Evolutionary conservation across 2,113 vertebrate species (phyloP).

Genomic region (Microtus montanus): DNA sequence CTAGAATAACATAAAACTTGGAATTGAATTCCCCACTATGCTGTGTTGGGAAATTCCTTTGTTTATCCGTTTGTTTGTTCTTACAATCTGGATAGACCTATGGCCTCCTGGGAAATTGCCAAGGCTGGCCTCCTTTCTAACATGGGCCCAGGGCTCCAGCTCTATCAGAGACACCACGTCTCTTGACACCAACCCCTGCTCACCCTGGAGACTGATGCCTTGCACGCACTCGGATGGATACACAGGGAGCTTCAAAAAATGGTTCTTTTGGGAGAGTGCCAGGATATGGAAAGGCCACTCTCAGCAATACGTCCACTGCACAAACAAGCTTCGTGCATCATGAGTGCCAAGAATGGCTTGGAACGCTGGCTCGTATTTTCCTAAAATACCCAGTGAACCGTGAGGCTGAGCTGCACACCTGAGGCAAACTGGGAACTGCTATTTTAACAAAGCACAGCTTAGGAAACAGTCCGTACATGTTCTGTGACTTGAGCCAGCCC

Average conservation of each 20-base stretch:
- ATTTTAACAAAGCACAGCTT: slow-evolving; percentile 62
- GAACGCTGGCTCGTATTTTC: slow-evolving; percentile 77
- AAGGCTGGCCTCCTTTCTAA: background rate
- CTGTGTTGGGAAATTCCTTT: background rate
- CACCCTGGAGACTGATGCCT: background rate
- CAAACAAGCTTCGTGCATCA: slow-evolving; percentile 38
- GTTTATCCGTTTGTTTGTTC: background rate
- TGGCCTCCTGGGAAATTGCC: background rate
- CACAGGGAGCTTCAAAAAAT: background rate
- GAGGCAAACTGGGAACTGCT: slow-evolving; percentile 71
- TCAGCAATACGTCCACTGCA: background rate
- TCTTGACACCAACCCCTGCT: background rate
- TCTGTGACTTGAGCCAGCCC: background rate
- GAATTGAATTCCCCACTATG: background rate
- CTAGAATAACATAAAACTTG: background rate
- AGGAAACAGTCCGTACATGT: slow-evolving; percentile 36
- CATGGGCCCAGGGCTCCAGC: background rate
- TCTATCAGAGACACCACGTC: background rate
- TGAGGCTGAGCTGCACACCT: slow-evolving; percentile 78
- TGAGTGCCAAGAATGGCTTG: slow-evolving; percentile 23
- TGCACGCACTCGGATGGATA: background rate
- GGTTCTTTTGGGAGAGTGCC: background rate
- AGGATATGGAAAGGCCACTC: background rate
- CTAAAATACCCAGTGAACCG: slow-evolving; percentile 74
- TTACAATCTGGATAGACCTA: background rate